These are phyloP conservation scores for Oncorhynchus keta DNA, from an alignment of 2,113 vertebrate species.

Conservation along the genomic window DNA sequence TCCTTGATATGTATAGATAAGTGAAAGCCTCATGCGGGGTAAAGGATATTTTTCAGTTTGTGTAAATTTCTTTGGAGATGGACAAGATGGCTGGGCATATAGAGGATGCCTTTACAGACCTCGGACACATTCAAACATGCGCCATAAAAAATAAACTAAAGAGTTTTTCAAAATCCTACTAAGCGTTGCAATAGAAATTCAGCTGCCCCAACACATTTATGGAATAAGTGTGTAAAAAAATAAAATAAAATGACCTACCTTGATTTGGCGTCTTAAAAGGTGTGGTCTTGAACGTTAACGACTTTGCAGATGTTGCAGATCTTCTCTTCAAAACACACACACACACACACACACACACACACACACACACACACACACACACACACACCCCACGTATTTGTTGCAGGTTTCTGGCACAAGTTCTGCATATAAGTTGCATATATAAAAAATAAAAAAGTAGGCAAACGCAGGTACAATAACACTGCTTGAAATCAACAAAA, in stretches of 20 bases:
- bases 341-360: conserved; percentile 56
- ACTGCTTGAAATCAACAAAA: conserved; percentile 63
- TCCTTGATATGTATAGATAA: background rate
- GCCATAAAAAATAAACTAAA: background rate
- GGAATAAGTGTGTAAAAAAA: background rate
- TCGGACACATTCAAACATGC: background rate
- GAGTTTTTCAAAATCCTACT: background rate
- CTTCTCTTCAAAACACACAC: conserved; percentile 59
- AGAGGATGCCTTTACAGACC: background rate
- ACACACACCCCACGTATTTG: conserved; percentile 57
- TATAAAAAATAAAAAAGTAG: conserved; percentile 56
- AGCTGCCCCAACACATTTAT: background rate
- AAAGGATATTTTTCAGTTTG: background rate
- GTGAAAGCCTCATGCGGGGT: background rate
- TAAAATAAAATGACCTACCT: conserved; percentile 58
- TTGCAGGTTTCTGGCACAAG: conserved; percentile 71
- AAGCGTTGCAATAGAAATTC: background rate
- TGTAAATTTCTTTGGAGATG: too few species aligned
- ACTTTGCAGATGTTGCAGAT: conserved; percentile 57
- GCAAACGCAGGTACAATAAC: conserved; percentile 67
- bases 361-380: conserved; percentile 59
- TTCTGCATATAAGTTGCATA: conserved; percentile 66
- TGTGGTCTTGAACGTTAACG: conserved; percentile 48
- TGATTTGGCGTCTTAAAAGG: conserved; percentile 56
- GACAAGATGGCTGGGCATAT: too few species aligned